Evolutionary conservation across 2,888 invertebrate genomes (phyloP).

Genomic region (Isotomurus palustris): DNA sequence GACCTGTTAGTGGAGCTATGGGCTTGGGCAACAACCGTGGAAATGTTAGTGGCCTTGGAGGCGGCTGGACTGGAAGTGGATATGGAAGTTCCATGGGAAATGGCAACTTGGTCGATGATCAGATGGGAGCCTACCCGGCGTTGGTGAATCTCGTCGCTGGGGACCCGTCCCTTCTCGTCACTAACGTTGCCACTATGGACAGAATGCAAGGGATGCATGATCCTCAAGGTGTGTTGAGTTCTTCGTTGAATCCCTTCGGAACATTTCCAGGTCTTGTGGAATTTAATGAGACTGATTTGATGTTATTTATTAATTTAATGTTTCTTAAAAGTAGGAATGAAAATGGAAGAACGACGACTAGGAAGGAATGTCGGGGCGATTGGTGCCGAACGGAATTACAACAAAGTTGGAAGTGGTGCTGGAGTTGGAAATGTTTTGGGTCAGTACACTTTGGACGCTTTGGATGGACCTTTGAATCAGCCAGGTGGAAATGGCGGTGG

Average conservation of each 20-base stretch:
- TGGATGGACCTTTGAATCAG: conserved; percentile 17
- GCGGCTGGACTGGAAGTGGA: conserved; percentile 1
- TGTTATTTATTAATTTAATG: conserved; percentile 14
- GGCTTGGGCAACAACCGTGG: conserved; percentile 4
- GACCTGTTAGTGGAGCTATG: conserved; percentile 10
- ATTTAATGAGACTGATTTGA: conserved; percentile 10
- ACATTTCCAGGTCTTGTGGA: conserved; percentile 21
- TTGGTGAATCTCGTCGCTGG: conserved; percentile 23
- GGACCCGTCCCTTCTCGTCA: conserved; percentile 2
- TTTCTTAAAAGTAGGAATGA: conserved; percentile 24
- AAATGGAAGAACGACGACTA: conserved; percentile 39
- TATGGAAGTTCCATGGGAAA: conserved; percentile 8
- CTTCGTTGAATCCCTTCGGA: too few species aligned
- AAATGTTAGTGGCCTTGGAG: conserved; percentile 8
- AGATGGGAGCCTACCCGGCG: conserved; percentile 15
- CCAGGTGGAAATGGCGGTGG: background rate
- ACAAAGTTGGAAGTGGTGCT: conserved; percentile 18
- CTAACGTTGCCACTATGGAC: background rate
- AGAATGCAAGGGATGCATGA: conserved; percentile 26
- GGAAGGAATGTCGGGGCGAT: conserved; percentile 44
- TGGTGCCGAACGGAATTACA: conserved; percentile 40
- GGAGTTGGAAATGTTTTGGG: conserved; percentile 11
- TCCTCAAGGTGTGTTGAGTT: conserved; percentile 39
- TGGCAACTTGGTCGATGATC: conserved; percentile 20
- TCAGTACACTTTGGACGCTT: conserved; percentile 22